Percentiles rank a stretch among this genome's conserved stretches.
These are phyloP conservation scores for Helostoma temminkii DNA, from an alignment of 2,797 vertebrate genomes.

Conservation along the genomic window DNA sequence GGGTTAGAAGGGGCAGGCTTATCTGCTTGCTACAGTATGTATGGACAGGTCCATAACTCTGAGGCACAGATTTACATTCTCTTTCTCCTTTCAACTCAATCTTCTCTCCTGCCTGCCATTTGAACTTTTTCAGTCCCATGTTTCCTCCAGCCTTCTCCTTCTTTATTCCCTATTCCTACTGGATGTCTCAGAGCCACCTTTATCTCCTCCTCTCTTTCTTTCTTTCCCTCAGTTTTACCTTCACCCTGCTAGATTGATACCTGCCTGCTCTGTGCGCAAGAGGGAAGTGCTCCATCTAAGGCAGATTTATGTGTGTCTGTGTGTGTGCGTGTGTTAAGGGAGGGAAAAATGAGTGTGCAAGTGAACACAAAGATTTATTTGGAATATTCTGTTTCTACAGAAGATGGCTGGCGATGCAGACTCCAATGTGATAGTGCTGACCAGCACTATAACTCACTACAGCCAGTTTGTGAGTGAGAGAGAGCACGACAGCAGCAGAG, in stretches of 20 bases:
- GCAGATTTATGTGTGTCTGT: constrained; percentile 60
- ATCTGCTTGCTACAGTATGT: constrained; percentile 54
- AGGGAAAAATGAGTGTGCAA: constrained; percentile 18
- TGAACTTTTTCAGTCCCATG: constrained; percentile 38
- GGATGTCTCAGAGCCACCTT: constrained; percentile 49
- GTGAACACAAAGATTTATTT: constrained; percentile 70
- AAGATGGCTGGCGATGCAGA: constrained; percentile 62
- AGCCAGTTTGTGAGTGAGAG: constrained; percentile 19
- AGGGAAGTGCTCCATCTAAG: constrained; percentile 68
- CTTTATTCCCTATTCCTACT: constrained; percentile 36
- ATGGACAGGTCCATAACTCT: constrained; percentile 63
- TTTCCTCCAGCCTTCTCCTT: constrained; percentile 38
- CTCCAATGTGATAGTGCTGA: constrained; percentile 71
- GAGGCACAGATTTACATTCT: constrained; percentile 35
- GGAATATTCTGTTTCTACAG: constrained; percentile 71
- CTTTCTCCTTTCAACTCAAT: constrained; percentile 44
- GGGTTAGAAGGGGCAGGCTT: constrained; percentile 33
- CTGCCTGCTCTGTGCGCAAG: constrained; percentile 58
- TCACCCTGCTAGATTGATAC: constrained; percentile 67
- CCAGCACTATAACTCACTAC: constrained; percentile 72
- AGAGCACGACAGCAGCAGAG: constrained; percentile 1
- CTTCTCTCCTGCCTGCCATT: constrained; percentile 40
- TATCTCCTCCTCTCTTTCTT: constrained; percentile 35
- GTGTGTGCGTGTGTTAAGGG: constrained; percentile 1
- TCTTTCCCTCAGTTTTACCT: constrained; percentile 32